A percentile compares a stretch with the other conserved stretches of the same genome.
Evolutionary conservation across 2,888 invertebrate genomes (phyloP).

Genomic region (Gymnocheta viridis): DNA sequence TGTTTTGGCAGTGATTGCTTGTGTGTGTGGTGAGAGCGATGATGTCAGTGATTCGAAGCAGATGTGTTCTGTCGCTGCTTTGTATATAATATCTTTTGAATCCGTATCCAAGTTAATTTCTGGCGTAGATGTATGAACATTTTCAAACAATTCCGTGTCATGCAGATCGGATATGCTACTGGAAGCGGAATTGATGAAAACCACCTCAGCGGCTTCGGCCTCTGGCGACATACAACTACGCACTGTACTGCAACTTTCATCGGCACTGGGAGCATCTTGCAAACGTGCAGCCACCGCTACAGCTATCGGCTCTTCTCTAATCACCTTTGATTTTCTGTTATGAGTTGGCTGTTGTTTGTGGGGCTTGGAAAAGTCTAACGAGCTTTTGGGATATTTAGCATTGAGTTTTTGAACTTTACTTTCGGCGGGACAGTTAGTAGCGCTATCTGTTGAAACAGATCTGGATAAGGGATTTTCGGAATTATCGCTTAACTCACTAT

Average conservation of each 20-base stretch:
- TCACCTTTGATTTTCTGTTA: slow-evolving; percentile 51
- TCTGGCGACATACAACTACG: slow-evolving; percentile 82
- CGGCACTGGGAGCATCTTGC: slow-evolving; percentile 83
- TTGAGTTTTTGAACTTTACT: slow-evolving; percentile 78
- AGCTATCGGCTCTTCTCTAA: slow-evolving; percentile 82
- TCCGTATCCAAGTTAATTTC: slow-evolving; percentile 76
- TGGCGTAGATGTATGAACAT: slow-evolving; percentile 68
- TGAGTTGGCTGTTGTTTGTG: slow-evolving; percentile 62
- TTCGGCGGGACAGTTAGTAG: slow-evolving; percentile 83
- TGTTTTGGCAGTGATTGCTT: slow-evolving; percentile 63
- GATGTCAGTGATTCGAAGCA: slow-evolving; percentile 56
- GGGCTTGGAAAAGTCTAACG: slow-evolving; percentile 79
- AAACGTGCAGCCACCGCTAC: slow-evolving; percentile 86
- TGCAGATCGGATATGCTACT: slow-evolving; percentile 85
- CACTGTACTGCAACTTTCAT: slow-evolving; percentile 85
- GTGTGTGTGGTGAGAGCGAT: slow-evolving; percentile 58
- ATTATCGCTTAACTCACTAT: slow-evolving; percentile 83
- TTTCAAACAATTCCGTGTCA: slow-evolving; percentile 82
- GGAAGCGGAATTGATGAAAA: slow-evolving; percentile 87
- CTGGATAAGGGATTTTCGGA: slow-evolving; percentile 72
- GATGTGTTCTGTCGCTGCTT: slow-evolving; percentile 67
- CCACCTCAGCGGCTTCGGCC: slow-evolving; percentile 86
- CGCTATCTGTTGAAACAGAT: slow-evolving; percentile 81
- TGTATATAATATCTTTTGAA: slow-evolving; percentile 75
- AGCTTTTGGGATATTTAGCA: slow-evolving; percentile 81